Evolutionary conservation across 2,797 vertebrate species (phyloP).

Genomic region (Balearica regulorum): DNA sequence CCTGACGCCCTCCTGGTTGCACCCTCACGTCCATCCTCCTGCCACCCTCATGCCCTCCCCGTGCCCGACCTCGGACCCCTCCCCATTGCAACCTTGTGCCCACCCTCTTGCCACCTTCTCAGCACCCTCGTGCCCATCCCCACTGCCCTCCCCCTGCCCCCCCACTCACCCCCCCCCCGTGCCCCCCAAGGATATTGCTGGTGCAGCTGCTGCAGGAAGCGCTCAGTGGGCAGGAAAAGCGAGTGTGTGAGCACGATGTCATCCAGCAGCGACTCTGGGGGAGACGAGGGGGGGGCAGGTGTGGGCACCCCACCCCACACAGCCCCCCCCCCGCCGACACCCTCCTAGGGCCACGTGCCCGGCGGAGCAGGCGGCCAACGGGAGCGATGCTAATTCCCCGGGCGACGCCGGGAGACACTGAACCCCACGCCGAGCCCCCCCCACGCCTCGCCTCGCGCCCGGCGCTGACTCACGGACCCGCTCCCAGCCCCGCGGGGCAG

Average conservation of each 20-base stretch:
- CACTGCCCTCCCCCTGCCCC: neutral
- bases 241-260: slow-evolving; percentile 96
- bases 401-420: neutral
- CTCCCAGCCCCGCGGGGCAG: slow-evolving; percentile 3
- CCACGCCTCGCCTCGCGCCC: neutral
- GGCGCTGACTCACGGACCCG: neutral
- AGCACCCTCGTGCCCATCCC: neutral
- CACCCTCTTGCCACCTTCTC: neutral
- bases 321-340: neutral
- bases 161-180: too few species aligned
- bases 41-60: neutral
- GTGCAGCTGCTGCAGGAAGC: slow-evolving; percentile 90
- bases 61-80: neutral
- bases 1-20: neutral
- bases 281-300: neutral
- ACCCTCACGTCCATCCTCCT: neutral
- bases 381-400: neutral
- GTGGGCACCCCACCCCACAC: neutral
- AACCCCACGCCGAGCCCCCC: neutral
- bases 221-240: slow-evolving; percentile 92
- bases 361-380: accelerated
- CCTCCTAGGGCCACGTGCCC: neutral
- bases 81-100: neutral
- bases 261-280: slow-evolving; percentile 85
- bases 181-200: slow-evolving; percentile 90